A percentile compares a stretch with the other conserved stretches of the same genome.
phyloP scores from a whole-genome alignment of 2,797 vertebrate genomes.

The Ceryle rudis region DNA sequence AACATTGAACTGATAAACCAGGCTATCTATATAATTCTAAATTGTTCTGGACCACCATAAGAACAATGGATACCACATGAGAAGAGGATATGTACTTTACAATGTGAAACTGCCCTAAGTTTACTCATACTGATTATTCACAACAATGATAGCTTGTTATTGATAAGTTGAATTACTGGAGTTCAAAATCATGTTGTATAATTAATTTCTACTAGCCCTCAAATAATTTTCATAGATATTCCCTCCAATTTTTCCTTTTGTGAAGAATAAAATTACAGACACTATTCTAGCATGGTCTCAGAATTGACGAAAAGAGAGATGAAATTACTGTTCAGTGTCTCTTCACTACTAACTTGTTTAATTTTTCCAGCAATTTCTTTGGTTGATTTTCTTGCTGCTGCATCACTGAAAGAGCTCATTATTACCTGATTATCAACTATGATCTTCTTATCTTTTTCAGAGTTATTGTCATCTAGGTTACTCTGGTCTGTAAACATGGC shows the following conservation, averaged over 20 bases:
- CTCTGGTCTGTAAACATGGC: accelerated
- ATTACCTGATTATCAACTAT: not conserved
- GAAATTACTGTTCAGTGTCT: not conserved
- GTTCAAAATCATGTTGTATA: not conserved
- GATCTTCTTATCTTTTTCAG: not conserved
- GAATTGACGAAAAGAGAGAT: not conserved
- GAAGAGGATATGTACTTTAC: not conserved
- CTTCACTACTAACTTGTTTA: accelerated
- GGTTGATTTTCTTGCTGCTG: not conserved
- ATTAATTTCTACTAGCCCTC: not conserved
- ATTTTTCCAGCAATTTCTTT: not conserved
- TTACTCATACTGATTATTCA: not conserved
- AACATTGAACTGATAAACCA: not conserved
- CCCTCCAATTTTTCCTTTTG: not conserved
- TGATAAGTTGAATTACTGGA: not conserved
- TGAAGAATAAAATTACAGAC: not conserved
- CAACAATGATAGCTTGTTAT: not conserved
- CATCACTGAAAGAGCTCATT: not conserved
- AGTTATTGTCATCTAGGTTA: not conserved
- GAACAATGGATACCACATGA: not conserved
- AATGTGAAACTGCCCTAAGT: not conserved
- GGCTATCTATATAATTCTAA: not conserved
- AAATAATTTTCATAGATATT: not conserved
- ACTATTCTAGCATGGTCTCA: not conserved
- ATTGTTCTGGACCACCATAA: not conserved